phyloP scores from a whole-genome alignment of 2,888 invertebrate species.

The Ferdinandea cuprea region DNA sequence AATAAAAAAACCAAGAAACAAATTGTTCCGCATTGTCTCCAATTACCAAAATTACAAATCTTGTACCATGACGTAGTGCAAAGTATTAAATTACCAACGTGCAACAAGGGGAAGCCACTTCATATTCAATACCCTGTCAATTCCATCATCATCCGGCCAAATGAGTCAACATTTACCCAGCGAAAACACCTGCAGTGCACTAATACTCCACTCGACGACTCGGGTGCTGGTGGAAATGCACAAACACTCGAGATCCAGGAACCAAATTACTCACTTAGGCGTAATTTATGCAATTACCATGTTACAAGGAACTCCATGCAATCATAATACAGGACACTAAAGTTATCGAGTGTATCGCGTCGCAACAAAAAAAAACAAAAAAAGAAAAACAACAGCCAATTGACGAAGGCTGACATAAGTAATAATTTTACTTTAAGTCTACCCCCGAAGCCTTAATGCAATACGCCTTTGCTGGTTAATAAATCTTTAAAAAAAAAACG shows the following conservation, averaged over 20 bases:
- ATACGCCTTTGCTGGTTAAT: constrained; percentile 21
- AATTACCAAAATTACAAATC: constrained; percentile 70
- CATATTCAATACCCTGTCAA: constrained; percentile 35
- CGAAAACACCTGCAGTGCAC: constrained; percentile 65
- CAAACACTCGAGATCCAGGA: constrained; percentile 72
- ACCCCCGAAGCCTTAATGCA: constrained; percentile 36
- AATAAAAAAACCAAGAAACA: constrained; percentile 8
- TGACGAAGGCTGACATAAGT: constrained; percentile 60
- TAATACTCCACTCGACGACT: constrained; percentile 5
- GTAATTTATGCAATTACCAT: constrained; percentile 71
- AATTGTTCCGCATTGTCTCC: constrained; percentile 62
- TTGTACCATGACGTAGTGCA: constrained; percentile 35
- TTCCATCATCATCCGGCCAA: constrained; percentile 50
- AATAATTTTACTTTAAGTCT: constrained; percentile 55
- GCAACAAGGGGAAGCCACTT: constrained; percentile 56
- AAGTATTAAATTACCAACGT: constrained; percentile 57
- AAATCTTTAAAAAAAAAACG: not conserved
- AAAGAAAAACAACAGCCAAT: constrained; percentile 7
- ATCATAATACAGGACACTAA: constrained; percentile 60
- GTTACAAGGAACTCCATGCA: constrained; percentile 65
- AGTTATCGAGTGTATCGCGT: constrained; percentile 28
- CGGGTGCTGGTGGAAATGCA: constrained; percentile 39
- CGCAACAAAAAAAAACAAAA: constrained; percentile 2
- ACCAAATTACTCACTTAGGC: constrained; percentile 73
- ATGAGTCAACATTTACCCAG: constrained; percentile 52